phyloP scores from a whole-genome alignment of 2,888 invertebrate genomes.

The Drosophila meridionalis region DNA sequence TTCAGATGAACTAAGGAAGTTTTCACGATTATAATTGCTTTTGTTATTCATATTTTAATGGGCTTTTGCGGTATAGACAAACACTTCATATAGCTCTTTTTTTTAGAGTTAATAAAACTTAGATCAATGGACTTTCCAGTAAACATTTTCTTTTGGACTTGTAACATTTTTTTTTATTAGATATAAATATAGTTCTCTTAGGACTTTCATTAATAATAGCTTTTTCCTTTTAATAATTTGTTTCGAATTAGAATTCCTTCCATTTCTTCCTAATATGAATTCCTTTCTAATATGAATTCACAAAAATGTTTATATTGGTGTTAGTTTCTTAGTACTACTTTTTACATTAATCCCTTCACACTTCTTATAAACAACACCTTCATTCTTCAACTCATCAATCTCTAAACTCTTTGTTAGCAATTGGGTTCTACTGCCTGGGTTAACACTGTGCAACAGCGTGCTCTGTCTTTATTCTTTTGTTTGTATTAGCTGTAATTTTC shows the following conservation, averaged over 20 bases:
- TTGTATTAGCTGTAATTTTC: constrained; percentile 9
- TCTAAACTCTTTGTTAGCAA: not conserved
- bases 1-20: not conserved
- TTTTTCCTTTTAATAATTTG: too few relatives aligned
- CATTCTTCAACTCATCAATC: not conserved
- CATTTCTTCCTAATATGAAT: too few relatives aligned
- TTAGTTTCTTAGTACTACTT: not conserved
- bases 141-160: too few relatives aligned
- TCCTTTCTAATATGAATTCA: too few relatives aligned
- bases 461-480: constrained; percentile 47
- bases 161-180: too few relatives aligned
- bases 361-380: not conserved
- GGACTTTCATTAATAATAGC: too few relatives aligned
- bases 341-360: not conserved
- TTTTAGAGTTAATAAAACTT: too few relatives aligned
- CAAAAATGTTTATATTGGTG: not conserved
- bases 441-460: constrained; percentile 32
- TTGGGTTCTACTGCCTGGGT: constrained; percentile 24
- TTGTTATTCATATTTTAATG: not conserved
- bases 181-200: too few relatives aligned
- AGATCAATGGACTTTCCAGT: too few relatives aligned
- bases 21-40: not conserved
- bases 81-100: too few relatives aligned
- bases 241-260: too few relatives aligned
- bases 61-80: too few relatives aligned